A percentile compares a stretch with the other conserved stretches of the same genome.
These are phyloP conservation scores for Globia sparganii DNA, from an alignment of 2,888 invertebrate genomes.

Conservation along the genomic window DNA sequence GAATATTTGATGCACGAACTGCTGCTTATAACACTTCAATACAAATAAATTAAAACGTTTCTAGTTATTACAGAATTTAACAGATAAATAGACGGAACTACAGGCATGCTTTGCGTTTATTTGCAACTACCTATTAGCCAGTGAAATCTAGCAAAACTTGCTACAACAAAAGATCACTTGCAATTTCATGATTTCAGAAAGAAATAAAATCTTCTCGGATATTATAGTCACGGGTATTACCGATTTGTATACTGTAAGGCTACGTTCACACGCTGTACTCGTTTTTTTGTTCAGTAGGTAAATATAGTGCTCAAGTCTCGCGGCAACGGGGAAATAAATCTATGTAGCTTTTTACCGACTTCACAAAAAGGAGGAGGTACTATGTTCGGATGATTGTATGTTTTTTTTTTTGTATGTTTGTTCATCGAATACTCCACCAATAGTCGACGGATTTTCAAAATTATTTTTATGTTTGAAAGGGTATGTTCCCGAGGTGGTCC, in stretches of 20 bases:
- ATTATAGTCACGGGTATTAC: slow-evolving; percentile 18
- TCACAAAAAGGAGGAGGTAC: too few relatives aligned
- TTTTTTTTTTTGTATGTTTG: too few relatives aligned
- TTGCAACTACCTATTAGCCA: not conserved
- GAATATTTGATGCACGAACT: slow-evolving; percentile 35
- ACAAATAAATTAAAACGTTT: slow-evolving; percentile 23
- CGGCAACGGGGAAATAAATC: too few relatives aligned
- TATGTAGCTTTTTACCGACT: too few relatives aligned
- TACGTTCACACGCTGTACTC: not conserved
- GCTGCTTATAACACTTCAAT: slow-evolving; percentile 5
- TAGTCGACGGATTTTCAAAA: too few relatives aligned
- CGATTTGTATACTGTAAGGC: slow-evolving; percentile 12
- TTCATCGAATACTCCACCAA: too few relatives aligned
- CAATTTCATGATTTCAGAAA: slow-evolving; percentile 17
- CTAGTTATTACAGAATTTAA: slow-evolving; percentile 7
- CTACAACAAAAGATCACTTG: slow-evolving; percentile 20
- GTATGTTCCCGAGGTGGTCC: too few relatives aligned
- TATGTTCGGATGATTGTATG: too few relatives aligned
- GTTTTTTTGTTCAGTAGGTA: too few relatives aligned
- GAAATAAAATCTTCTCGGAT: slow-evolving; percentile 24
- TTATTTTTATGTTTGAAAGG: too few relatives aligned
- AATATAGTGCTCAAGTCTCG: not conserved
- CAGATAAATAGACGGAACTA: not conserved
- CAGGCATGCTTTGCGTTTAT: slow-evolving; percentile 8
- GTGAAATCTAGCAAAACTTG: not conserved